These are phyloP conservation scores for Amphimallon solstitiale DNA, from an alignment of 2,888 invertebrate genomes.

Conservation along the genomic window DNA sequence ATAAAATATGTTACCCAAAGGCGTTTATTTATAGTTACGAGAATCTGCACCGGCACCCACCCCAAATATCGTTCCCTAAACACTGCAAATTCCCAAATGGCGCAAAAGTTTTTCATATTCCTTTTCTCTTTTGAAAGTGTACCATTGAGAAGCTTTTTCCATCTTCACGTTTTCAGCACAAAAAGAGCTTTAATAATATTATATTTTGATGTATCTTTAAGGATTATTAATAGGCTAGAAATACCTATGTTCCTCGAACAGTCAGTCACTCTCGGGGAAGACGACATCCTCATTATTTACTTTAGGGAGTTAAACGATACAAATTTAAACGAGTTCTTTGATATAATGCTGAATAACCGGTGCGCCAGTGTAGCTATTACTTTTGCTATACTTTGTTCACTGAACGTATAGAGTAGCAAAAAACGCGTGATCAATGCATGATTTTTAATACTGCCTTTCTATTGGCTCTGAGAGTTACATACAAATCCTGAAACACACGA, in stretches of 20 bases:
- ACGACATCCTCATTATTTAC: background rate
- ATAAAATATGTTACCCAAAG: slow-evolving; percentile 38
- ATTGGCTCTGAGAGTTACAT: no score
- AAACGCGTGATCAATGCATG: no score
- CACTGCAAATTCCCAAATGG: slow-evolving; percentile 24
- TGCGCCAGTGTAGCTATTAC: no score
- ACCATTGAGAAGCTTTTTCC: background rate
- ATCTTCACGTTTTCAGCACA: background rate
- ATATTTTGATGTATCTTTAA: background rate
- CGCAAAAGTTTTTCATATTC: background rate
- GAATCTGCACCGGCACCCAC: slow-evolving; percentile 12
- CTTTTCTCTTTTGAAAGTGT: background rate
- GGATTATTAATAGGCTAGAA: background rate
- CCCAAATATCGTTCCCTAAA: slow-evolving; percentile 27
- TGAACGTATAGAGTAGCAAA: no score
- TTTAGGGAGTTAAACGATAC: no score
- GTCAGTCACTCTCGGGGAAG: background rate
- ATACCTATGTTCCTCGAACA: no score
- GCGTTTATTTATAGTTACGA: slow-evolving; percentile 37
- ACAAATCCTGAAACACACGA: no score
- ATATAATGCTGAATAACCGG: no score
- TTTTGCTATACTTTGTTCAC: no score
- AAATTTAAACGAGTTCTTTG: no score
- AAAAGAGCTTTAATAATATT: background rate
- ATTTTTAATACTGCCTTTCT: no score